Evolutionary conservation across 2,113 vertebrate genomes (phyloP).

Genomic region (Rhinolophus ferrumequinum): DNA sequence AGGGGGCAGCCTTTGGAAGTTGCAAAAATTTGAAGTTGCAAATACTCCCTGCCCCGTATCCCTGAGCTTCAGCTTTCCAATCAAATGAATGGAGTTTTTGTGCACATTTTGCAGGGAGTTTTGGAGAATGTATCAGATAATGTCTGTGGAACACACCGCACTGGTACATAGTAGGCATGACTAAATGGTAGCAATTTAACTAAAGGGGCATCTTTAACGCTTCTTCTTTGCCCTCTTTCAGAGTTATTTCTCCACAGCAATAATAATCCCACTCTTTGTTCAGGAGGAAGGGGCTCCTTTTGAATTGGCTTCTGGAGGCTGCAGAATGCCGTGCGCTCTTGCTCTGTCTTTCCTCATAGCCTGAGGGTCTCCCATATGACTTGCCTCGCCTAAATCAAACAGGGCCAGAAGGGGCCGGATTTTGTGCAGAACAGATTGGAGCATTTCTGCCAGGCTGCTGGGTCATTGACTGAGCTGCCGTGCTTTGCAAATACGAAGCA

Average conservation of each 20-base stretch:
- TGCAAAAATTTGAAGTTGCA: neutral
- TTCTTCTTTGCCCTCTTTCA: neutral
- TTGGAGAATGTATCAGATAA: neutral
- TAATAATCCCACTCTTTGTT: slow-evolving; percentile 28
- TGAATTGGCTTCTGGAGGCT: slow-evolving; percentile 49
- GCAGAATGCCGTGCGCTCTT: slow-evolving; percentile 33
- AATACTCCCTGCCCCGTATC: neutral
- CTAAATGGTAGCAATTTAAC: neutral
- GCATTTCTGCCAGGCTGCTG: neutral
- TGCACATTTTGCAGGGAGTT: neutral
- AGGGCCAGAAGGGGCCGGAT: neutral
- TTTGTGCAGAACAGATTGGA: slow-evolving; percentile 49
- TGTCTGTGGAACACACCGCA: neutral
- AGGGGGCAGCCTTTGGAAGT: neutral
- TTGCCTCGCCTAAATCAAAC: slow-evolving; percentile 35
- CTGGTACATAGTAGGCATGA: neutral
- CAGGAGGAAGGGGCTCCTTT: slow-evolving; percentile 61
- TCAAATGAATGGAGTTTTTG: neutral
- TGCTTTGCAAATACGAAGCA: slow-evolving; percentile 24
- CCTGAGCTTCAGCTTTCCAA: neutral
- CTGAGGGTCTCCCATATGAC: neutral
- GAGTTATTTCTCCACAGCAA: slow-evolving; percentile 4
- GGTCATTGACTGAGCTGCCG: slow-evolving; percentile 42
- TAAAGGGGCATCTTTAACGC: neutral
- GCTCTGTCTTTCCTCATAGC: slow-evolving; percentile 30